phyloP scores from a whole-genome alignment of 1,140 invertebrate species.

The Laupala kohalensis region DNA sequence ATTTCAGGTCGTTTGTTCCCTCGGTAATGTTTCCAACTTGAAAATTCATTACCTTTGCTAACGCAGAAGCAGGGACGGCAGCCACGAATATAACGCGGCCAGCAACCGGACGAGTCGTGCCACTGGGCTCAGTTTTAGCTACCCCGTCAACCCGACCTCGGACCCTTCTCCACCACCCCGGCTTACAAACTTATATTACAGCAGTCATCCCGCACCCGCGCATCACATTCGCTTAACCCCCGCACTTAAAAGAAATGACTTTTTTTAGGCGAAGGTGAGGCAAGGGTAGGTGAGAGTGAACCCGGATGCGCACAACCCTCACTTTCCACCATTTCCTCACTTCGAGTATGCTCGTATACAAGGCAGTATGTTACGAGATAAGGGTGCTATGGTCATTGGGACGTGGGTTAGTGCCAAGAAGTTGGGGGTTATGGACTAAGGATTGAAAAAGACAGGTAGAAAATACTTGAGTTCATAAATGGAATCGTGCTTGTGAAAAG shows the following conservation, averaged over 20 bases:
- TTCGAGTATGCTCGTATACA: neutral
- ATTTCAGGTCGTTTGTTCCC: neutral
- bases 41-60: neutral
- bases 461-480: too few species aligned
- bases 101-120: too few species aligned
- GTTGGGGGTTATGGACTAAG: too few species aligned
- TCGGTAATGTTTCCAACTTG: neutral
- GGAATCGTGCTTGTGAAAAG: too few species aligned
- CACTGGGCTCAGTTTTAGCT: too few species aligned
- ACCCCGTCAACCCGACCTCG: neutral
- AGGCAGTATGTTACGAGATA: neutral
- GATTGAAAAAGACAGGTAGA: too few species aligned
- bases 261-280: neutral
- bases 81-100: neutral
- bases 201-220: neutral
- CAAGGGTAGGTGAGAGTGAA: neutral
- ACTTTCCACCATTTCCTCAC: neutral
- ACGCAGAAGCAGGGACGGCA: too few species aligned
- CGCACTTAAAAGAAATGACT: neutral
- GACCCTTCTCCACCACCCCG: neutral
- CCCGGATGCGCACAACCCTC: too few species aligned
- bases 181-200: neutral
- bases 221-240: neutral
- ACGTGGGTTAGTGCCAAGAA: too few species aligned
- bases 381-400: neutral